Conservation (phyloP, 2,797 vertebrate genomes). For the Macroramphosus scolopax region DNA sequence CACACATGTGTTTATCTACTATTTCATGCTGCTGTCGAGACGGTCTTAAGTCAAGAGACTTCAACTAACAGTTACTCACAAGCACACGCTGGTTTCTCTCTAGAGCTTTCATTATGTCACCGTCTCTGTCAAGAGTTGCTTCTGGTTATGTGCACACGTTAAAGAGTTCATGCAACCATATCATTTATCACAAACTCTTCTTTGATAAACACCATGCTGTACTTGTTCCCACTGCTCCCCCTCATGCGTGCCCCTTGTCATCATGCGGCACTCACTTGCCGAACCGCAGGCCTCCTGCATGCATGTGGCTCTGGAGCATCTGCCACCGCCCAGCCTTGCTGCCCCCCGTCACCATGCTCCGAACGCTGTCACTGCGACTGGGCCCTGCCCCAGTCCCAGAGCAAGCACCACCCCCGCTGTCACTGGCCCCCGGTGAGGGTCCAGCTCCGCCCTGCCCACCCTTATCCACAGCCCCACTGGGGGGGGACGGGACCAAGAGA, state of each 20-base stretch:
- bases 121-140: too few species aligned
- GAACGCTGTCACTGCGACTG: conserved; percentile 90
- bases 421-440: conserved; percentile 68
- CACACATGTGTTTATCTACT: too few species aligned
- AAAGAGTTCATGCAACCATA: conserved; percentile 39
- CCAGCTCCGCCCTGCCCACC: conserved; percentile 85
- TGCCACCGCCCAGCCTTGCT: conserved; percentile 94
- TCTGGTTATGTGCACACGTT: not conserved
- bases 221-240: conserved; percentile 43
- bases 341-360: conserved; percentile 85
- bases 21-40: too few species aligned
- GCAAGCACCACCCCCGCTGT: conserved; percentile 69
- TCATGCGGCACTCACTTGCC: conserved; percentile 91
- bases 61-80: too few species aligned
- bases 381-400: conserved; percentile 85
- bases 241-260: conserved; percentile 59
- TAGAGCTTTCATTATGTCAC: too few species aligned
- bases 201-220: conserved; percentile 54
- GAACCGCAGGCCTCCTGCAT: conserved; percentile 94
- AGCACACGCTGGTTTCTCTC: too few species aligned
- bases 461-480: conserved; percentile 89
- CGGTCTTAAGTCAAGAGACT: too few species aligned
- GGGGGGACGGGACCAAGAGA: conserved; percentile 68
- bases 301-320: conserved; percentile 96
- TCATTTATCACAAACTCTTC: conserved; percentile 31